Percentiles rank a stretch among this genome's conserved stretches.
phyloP scores from a whole-genome alignment of 2,888 invertebrate genomes.

The Melinaea marsaeus region DNA sequence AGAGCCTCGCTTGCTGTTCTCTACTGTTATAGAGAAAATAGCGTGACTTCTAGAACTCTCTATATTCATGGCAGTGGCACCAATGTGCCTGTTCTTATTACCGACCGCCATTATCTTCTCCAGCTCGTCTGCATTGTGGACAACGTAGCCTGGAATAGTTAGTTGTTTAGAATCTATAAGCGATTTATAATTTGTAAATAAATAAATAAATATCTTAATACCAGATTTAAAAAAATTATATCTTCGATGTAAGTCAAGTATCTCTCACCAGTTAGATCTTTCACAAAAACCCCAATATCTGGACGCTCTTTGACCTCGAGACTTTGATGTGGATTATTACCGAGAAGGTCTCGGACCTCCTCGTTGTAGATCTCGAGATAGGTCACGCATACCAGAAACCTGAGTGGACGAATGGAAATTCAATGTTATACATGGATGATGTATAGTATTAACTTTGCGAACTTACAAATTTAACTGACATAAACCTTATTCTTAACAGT shows the following conservation, averaged over 20 bases:
- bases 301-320: constrained; percentile 96
- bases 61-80: constrained; percentile 97
- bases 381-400: constrained; percentile 97
- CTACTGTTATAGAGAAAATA: constrained; percentile 98
- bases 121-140: constrained; percentile 96
- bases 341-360: constrained; percentile 96
- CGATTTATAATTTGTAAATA: too few species aligned
- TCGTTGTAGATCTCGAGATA: constrained; percentile 99
- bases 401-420: constrained; percentile 43
- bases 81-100: constrained; percentile 90
- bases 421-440: too few species aligned
- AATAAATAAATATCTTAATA: too few species aligned
- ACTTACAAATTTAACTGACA: too few species aligned
- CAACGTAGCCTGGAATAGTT: constrained; percentile 89
- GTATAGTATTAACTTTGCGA: too few species aligned
- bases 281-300: constrained; percentile 98
- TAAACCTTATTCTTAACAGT: too few species aligned
- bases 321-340: constrained; percentile 90
- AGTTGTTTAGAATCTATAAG: too few species aligned
- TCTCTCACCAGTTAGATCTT: constrained; percentile 89
- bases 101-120: constrained; percentile 97
- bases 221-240: too few species aligned
- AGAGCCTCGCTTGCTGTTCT: constrained; percentile 90
- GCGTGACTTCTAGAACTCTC: constrained; percentile 98
- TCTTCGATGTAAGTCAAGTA: too few species aligned